These are phyloP conservation scores for Rotaria socialis DNA, from an alignment of 2,888 invertebrate genomes.

Conservation along the genomic window DNA sequence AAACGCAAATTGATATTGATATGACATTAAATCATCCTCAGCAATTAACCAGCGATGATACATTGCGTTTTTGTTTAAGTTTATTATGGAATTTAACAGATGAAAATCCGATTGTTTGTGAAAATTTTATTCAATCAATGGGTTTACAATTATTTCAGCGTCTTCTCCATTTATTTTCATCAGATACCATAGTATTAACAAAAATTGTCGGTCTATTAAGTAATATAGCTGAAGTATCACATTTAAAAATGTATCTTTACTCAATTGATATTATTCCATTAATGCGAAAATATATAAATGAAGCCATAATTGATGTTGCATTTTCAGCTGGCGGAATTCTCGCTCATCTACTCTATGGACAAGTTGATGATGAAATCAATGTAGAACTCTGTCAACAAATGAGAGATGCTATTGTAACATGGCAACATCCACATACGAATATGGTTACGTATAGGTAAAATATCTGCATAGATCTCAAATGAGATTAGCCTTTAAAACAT, in stretches of 20 bases:
- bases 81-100: constrained; percentile 76
- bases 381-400: neutral
- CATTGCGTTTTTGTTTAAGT: constrained; percentile 72
- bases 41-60: constrained; percentile 63
- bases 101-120: constrained; percentile 70
- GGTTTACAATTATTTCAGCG: constrained; percentile 69
- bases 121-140: constrained; percentile 68
- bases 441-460: constrained; percentile 68
- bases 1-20: neutral
- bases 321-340: constrained; percentile 73
- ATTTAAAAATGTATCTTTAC: constrained; percentile 63
- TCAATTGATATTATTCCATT: constrained; percentile 64
- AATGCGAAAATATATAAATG: constrained; percentile 59
- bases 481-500: too few species aligned
- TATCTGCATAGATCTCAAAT: too few species aligned
- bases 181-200: constrained; percentile 20
- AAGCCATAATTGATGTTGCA: constrained; percentile 63
- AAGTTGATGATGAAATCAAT: constrained; percentile 49
- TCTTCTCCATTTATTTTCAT: constrained; percentile 62
- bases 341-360: constrained; percentile 67
- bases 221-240: constrained; percentile 66
- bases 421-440: constrained; percentile 70
- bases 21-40: neutral
- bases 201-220: constrained; percentile 35
- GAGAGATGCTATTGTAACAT: constrained; percentile 64